Percentiles rank a stretch among this genome's conserved stretches.
phyloP scores from a whole-genome alignment of 2,797 vertebrate genomes.

The Borostomias antarcticus region DNA sequence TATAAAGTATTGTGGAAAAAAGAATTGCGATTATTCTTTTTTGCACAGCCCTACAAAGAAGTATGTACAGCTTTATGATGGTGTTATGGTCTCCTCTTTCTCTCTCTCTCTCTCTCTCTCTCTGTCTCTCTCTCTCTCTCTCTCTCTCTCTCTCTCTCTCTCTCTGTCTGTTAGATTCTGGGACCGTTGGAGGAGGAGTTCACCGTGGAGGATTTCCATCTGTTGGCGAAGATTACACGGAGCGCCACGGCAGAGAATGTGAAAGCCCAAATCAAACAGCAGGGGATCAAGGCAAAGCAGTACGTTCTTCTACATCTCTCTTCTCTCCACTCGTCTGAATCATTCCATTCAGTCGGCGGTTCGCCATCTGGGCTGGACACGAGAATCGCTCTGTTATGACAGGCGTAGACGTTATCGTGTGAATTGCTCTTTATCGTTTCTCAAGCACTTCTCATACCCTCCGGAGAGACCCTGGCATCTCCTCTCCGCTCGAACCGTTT shows the following conservation, averaged over 20 bases:
- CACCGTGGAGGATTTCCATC: slow-evolving; percentile 86
- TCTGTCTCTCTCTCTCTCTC: neutral
- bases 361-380: neutral
- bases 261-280: slow-evolving; percentile 85
- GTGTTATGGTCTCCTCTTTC: too few species aligned
- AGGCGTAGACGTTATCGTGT: slow-evolving; percentile 9
- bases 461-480: neutral
- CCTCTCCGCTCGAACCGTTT: neutral
- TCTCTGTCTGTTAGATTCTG: slow-evolving; percentile 78
- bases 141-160: slow-evolving; percentile 17
- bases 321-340: neutral
- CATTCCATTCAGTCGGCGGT: neutral
- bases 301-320: slow-evolving; percentile 67
- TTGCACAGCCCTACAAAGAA: too few species aligned
- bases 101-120: neutral
- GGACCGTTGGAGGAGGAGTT: slow-evolving; percentile 85
- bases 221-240: slow-evolving; percentile 89
- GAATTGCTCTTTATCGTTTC: neutral
- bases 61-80: too few species aligned
- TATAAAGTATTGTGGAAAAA: too few species aligned
- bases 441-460: neutral
- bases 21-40: too few species aligned
- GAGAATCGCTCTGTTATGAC: neutral
- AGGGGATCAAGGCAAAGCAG: slow-evolving; percentile 82
- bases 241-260: slow-evolving; percentile 85